Evolutionary conservation across 2,888 invertebrate genomes (phyloP).

Genomic region (Andricus curvator): DNA sequence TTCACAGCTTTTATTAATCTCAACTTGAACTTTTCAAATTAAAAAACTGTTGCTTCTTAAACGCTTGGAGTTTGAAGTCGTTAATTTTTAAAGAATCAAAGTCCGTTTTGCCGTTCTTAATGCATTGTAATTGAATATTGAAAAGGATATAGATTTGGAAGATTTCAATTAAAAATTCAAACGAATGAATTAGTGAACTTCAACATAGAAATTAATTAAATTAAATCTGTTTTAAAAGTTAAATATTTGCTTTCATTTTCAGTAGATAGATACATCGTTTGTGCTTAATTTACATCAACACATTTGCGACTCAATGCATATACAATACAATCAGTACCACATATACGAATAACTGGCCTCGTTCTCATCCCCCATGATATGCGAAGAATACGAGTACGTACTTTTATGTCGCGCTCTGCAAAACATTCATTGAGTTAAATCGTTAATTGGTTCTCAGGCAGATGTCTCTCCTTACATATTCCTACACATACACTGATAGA

Average conservation of each 20-base stretch:
- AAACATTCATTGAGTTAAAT: conserved; percentile 30
- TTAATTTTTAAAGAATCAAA: too few relatives aligned
- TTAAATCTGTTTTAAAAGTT: not conserved
- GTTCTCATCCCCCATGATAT: conserved; percentile 30
- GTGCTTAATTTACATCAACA: not conserved
- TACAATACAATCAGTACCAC: not conserved
- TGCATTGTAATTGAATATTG: too few relatives aligned
- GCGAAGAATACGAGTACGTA: conserved; percentile 15
- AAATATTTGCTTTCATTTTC: conserved; percentile 11
- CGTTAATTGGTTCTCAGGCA: conserved; percentile 40
- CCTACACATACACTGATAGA: too few relatives aligned
- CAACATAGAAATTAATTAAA: not conserved
- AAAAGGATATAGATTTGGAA: too few relatives aligned
- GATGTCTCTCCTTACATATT: conserved; percentile 18
- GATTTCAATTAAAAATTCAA: too few relatives aligned
- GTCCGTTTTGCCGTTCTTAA: too few relatives aligned
- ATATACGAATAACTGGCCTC: conserved; percentile 29
- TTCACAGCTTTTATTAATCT: too few relatives aligned
- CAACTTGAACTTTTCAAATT: too few relatives aligned
- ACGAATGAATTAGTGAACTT: too few relatives aligned
- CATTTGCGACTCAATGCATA: not conserved
- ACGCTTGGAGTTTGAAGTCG: too few relatives aligned
- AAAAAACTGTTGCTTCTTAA: too few relatives aligned
- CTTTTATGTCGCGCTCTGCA: conserved; percentile 8
- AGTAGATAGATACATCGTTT: conserved; percentile 1